phyloP scores from a whole-genome alignment of 1,140 invertebrate genomes.

The Megathymus violae region DNA sequence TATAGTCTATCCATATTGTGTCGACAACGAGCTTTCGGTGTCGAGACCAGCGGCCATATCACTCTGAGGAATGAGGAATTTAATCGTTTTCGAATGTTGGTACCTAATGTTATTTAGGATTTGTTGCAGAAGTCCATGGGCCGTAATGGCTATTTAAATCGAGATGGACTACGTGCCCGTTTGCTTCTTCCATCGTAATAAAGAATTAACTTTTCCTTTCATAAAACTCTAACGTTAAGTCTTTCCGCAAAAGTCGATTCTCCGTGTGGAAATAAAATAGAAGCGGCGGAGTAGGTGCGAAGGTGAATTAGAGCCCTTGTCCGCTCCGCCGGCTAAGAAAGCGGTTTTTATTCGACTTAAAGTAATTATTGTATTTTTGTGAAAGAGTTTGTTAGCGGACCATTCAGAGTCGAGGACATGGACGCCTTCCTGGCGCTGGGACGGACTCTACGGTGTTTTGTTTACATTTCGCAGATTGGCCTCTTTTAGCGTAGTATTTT shows the following conservation, averaged over 20 bases:
- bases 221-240: constrained; percentile 2
- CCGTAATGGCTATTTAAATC: too few species aligned
- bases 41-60: too few species aligned
- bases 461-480: constrained; percentile 1
- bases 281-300: constrained; percentile 43
- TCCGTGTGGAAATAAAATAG: constrained; percentile 43
- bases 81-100: too few species aligned
- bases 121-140: too few species aligned
- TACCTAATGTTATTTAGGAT: too few species aligned
- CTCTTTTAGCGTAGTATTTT: too few species aligned
- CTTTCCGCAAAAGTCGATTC: constrained; percentile 12
- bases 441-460: constrained; percentile 38
- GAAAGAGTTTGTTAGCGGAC: constrained; percentile 82
- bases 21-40: too few species aligned
- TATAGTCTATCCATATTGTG: too few species aligned
- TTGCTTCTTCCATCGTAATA: too few species aligned
- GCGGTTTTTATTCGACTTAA: constrained; percentile 80
- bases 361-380: constrained; percentile 83
- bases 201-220: too few species aligned
- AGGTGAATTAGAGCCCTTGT: constrained; percentile 72
- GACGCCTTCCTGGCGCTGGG: constrained; percentile 57
- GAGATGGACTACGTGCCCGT: too few species aligned
- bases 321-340: constrained; percentile 53
- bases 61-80: too few species aligned
- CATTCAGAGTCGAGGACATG: constrained; percentile 71